Evolutionary conservation across 2,113 vertebrate species (phyloP).

Genomic region (Mustelus asterias): DNA sequence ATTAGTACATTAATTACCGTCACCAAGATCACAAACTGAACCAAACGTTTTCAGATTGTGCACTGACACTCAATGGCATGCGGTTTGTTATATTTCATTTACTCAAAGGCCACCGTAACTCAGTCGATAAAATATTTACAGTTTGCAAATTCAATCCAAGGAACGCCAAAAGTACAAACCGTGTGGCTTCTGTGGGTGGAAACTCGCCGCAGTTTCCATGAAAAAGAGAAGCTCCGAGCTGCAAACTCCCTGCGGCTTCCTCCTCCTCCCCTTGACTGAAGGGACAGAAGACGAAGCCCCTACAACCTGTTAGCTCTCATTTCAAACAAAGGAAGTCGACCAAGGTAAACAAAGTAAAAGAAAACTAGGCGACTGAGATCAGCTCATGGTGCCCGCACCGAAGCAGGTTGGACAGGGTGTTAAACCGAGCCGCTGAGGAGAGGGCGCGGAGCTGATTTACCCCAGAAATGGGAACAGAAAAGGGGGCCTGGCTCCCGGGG

Average conservation of each 20-base stretch:
- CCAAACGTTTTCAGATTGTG: not conserved
- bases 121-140: not conserved
- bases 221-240: not conserved
- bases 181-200: not conserved
- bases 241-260: not conserved
- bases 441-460: not conserved
- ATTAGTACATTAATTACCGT: not conserved
- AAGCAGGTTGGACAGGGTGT: not conserved
- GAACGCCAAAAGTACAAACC: not conserved
- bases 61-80: not conserved
- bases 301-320: constrained; percentile 10
- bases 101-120: not conserved
- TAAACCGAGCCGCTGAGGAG: not conserved
- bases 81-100: not conserved
- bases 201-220: not conserved
- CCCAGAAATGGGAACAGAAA: not conserved
- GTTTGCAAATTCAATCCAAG: not conserved
- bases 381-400: not conserved
- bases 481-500: not conserved
- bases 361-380: not conserved
- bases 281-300: not conserved
- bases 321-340: not conserved
- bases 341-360: constrained; percentile 18
- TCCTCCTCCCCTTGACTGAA: not conserved
- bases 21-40: not conserved